phyloP scores from a whole-genome alignment of 1,140 invertebrate species.

The Hydropsyche tenuis region DNA sequence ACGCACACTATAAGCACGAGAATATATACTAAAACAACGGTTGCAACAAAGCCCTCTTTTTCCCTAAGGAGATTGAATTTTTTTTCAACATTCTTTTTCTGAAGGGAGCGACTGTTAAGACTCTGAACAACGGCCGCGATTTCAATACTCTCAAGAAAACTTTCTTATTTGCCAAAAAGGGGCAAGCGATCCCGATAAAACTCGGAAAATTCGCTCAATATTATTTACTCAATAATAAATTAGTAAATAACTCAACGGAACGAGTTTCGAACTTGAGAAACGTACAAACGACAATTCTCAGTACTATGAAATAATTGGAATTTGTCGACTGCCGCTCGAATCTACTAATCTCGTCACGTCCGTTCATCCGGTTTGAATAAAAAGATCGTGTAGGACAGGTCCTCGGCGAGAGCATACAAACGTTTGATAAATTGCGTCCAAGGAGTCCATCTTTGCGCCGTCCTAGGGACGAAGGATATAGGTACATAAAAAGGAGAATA shows the following conservation, averaged over 20 bases:
- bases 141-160: neutral
- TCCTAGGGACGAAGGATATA: neutral
- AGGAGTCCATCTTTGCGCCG: slow-evolving; percentile 8
- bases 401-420: neutral
- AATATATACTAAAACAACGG: neutral
- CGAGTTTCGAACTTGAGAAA: neutral
- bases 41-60: neutral
- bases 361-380: neutral
- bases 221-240: too few relatives aligned
- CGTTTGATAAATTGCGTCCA: neutral
- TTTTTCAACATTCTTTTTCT: neutral
- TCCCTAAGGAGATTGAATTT: slow-evolving; percentile 8
- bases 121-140: neutral
- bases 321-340: neutral
- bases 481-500: neutral
- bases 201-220: too few relatives aligned
- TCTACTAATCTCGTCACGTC: slow-evolving; percentile 8
- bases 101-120: slow-evolving; percentile 1
- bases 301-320: neutral
- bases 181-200: neutral
- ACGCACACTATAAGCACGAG: neutral
- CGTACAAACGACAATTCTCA: neutral
- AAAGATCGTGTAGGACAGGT: neutral
- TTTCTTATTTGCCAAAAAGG: neutral
- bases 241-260: too few relatives aligned